Conservation (phyloP, 2,113 vertebrate genomes). For the Nycticebus coucang region DNA sequence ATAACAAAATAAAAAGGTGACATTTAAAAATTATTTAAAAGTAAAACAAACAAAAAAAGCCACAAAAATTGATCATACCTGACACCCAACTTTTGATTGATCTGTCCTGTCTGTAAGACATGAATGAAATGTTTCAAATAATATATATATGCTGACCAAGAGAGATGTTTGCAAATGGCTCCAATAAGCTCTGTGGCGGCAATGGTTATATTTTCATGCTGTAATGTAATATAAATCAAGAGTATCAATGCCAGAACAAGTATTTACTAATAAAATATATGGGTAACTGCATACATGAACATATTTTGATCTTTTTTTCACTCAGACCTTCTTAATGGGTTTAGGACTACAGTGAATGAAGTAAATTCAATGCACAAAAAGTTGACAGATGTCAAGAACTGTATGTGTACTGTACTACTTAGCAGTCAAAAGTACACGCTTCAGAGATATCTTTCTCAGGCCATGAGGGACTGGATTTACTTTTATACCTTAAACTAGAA, state of each 20-base stretch:
- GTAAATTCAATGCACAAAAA: neutral
- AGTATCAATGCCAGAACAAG: neutral
- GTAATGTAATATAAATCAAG: slow-evolving; percentile 80
- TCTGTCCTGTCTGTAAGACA: slow-evolving; percentile 90
- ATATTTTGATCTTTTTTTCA: neutral
- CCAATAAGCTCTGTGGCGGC: slow-evolving; percentile 94
- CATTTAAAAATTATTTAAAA: neutral
- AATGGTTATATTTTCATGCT: slow-evolving; percentile 94
- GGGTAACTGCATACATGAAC: neutral
- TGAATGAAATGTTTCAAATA: slow-evolving; percentile 96
- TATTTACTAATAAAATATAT: neutral
- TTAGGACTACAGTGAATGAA: neutral
- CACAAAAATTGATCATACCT: slow-evolving; percentile 82
- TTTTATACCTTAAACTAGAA: neutral
- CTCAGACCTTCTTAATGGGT: neutral
- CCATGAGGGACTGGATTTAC: neutral
- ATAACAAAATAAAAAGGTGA: neutral
- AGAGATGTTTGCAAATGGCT: slow-evolving; percentile 92
- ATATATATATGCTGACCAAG: slow-evolving; percentile 96
- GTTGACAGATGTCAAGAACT: neutral
- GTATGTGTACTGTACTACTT: neutral
- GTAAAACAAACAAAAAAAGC: neutral
- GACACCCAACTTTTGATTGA: slow-evolving; percentile 93
- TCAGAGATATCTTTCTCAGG: neutral
- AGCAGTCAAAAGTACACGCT: neutral